Percentiles rank a stretch among this genome's conserved stretches.
These are phyloP conservation scores for Fulmarus glacialis DNA, from an alignment of 2,113 vertebrate genomes.

Conservation along the genomic window DNA sequence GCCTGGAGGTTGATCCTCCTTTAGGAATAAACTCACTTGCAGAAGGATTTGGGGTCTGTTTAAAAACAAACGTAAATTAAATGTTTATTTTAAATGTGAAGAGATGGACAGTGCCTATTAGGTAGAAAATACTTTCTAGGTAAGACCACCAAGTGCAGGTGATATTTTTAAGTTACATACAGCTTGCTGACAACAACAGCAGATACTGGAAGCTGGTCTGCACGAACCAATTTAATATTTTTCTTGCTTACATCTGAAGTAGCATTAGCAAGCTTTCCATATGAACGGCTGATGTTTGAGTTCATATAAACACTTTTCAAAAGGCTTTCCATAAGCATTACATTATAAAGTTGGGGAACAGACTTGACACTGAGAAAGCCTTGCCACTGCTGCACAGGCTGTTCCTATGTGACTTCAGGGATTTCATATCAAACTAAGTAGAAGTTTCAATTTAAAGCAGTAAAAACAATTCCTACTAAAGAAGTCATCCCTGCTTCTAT, in stretches of 20 bases:
- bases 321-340: not conserved
- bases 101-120: not conserved
- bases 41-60: conserved; percentile 95
- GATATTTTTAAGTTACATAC: not conserved
- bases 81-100: conserved; percentile 35
- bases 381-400: not conserved
- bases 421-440: conserved; percentile 37
- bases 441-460: conserved; percentile 32
- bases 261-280: not conserved
- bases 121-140: not conserved
- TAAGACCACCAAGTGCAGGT: not conserved
- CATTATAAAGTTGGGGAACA: not conserved
- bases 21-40: conserved; percentile 98
- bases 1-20: conserved; percentile 88
- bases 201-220: not conserved
- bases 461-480: conserved; percentile 4
- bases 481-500: not conserved
- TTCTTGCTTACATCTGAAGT: not conserved
- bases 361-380: not conserved
- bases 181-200: not conserved
- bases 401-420: not conserved
- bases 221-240: not conserved
- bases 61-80: conserved; percentile 73
- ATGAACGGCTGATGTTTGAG: not conserved
- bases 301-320: not conserved